phyloP scores from a whole-genome alignment of 2,113 vertebrate species.

The Indri indri region DNA sequence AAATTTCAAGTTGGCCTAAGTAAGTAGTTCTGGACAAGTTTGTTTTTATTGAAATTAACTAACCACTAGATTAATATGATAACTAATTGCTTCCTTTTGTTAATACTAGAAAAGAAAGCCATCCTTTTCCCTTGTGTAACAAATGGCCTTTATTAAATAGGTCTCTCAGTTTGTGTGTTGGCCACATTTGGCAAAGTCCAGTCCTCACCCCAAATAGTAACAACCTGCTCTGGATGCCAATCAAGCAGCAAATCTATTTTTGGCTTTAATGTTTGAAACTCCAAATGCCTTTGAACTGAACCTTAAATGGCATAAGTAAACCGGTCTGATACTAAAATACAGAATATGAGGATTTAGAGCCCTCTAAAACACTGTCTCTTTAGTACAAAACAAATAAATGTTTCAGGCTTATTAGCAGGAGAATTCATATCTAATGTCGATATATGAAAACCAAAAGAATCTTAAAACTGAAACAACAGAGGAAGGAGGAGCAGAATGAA shows the following conservation, averaged over 20 bases:
- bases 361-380: conserved; percentile 22
- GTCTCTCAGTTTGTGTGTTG: conserved; percentile 43
- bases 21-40: conserved; percentile 35
- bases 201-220: conserved; percentile 65
- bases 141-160: conserved; percentile 54
- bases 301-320: conserved; percentile 59
- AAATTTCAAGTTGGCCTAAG: conserved; percentile 36
- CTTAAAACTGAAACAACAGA: background rate
- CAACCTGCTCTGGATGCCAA: conserved; percentile 61
- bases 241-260: conserved; percentile 65
- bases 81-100: conserved; percentile 38
- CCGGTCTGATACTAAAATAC: background rate
- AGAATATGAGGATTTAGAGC: background rate
- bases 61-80: conserved; percentile 19
- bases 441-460: conserved; percentile 15
- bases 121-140: conserved; percentile 33
- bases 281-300: conserved; percentile 61
- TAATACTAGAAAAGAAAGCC: conserved; percentile 2
- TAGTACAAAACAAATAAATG: conserved; percentile 2
- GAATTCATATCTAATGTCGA: background rate
- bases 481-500: background rate
- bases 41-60: conserved; percentile 65
- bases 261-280: conserved; percentile 64
- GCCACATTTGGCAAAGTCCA: conserved; percentile 71
- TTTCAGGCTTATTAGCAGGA: background rate